Base-by-base conservation (phyloP, 2,888 invertebrate genomes). In the Syrista parreyssii region DNA sequence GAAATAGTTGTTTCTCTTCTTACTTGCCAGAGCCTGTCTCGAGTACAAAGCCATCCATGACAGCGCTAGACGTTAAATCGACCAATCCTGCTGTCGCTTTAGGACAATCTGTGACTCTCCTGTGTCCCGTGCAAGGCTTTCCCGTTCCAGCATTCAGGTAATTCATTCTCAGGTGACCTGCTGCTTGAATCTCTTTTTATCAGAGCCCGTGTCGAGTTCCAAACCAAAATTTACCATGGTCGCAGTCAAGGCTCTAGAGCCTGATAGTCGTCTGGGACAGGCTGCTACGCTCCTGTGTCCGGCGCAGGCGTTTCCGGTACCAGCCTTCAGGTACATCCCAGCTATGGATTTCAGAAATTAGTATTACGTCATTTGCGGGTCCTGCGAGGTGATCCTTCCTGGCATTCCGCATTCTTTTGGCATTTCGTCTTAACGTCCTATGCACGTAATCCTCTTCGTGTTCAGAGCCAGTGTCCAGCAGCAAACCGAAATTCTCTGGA, bases 121-220 rank as follows among this genome's bases (percentile, higher is more conserved):
- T 95, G 85, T 96, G 96, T 91, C 95, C 95, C 79, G 95, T 96
- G 32, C 96, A 96, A 91, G 95, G 95, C 35, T 96, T 94, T 92
- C 96, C 96, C 80, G 94, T 95, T 89, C 95, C 96, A 87, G 92
- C 94, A 83, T 94, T 94, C 93, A 95, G 95, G 95, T 96, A 94
- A 92, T 82, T 73, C 71, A 31, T 31, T 69, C 78, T 68, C 12
- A 11, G 71, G 23, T 32, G 23, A 75, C 75, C 55, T 40, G 71
- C 72, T 75, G 72, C 68, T 75, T 31, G 32, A 68, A 68, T 75
- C 2, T 40, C 23, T 55, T 55, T 55, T 55, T 9, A 55, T 81
- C 72, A 88, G 88, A 88, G 77, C 88, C 88, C 34, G 85, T 87
- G 36, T 87, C 88, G 78, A 84, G 84, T 40, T 84, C 87, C 68